phyloP scores from a whole-genome alignment of 2,797 vertebrate species.

The Notamacropus eugenii region DNA sequence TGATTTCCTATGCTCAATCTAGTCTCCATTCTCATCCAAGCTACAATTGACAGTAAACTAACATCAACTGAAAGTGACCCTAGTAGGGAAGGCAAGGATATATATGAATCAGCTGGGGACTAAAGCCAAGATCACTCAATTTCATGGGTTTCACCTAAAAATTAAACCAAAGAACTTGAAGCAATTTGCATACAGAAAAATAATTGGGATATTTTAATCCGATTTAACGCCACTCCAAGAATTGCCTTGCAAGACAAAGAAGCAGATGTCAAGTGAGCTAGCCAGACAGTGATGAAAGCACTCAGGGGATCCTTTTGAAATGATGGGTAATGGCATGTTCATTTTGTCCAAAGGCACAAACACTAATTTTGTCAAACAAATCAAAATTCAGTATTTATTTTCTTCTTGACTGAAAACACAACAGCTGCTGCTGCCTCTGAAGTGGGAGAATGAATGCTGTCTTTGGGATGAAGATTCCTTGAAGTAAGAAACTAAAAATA shows the following conservation, averaged over 20 bases:
- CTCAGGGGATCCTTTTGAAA: conserved; percentile 18
- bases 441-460: conserved; percentile 36
- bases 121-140: conserved; percentile 51
- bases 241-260: conserved; percentile 62
- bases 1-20: conserved; percentile 2
- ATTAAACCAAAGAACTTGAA: conserved; percentile 57
- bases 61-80: neutral
- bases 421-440: conserved; percentile 56
- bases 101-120: conserved; percentile 50
- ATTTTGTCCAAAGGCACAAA: conserved; percentile 47
- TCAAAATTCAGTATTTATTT: conserved; percentile 45
- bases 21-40: neutral
- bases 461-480: conserved; percentile 3
- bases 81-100: conserved; percentile 55
- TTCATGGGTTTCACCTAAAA: conserved; percentile 55
- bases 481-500: conserved; percentile 51
- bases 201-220: conserved; percentile 60
- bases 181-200: conserved; percentile 57
- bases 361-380: conserved; percentile 60
- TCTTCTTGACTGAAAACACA: conserved; percentile 50
- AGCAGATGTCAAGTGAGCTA: conserved; percentile 56
- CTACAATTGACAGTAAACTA: neutral
- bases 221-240: conserved; percentile 59
- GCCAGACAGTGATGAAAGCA: conserved; percentile 2
- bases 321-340: neutral